These are phyloP conservation scores for Timema podura DNA, from an alignment of 2,888 invertebrate species.

Conservation along the genomic window DNA sequence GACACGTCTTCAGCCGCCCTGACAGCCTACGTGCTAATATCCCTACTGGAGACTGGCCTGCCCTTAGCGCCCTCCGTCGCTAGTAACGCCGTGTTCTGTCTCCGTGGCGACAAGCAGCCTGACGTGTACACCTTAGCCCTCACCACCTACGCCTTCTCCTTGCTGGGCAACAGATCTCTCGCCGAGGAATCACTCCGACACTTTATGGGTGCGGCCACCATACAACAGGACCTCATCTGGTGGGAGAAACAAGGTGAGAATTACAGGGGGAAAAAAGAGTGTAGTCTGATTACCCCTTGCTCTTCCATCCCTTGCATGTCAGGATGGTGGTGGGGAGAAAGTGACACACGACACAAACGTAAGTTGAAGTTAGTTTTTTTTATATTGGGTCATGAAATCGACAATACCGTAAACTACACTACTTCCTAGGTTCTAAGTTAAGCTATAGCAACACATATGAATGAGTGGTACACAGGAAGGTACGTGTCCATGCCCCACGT, in stretches of 20 bases:
- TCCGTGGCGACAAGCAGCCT: conserved; percentile 45
- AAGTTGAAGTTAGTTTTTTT: neutral
- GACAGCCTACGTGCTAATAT: conserved; percentile 64
- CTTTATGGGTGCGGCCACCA: conserved; percentile 45
- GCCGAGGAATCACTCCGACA: conserved; percentile 45
- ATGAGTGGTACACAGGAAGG: too few species aligned
- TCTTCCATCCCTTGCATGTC: neutral
- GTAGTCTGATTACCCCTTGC: neutral
- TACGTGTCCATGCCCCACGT: too few species aligned
- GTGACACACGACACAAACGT: neutral
- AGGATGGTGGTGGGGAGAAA: neutral
- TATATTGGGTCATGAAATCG: too few species aligned
- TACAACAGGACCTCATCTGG: conserved; percentile 48
- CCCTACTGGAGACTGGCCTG: conserved; percentile 57
- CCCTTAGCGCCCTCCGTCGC: conserved; percentile 49
- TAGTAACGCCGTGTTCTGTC: conserved; percentile 57
- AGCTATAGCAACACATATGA: too few species aligned
- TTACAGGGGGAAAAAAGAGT: neutral
- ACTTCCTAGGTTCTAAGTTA: too few species aligned
- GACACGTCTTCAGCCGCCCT: conserved; percentile 55
- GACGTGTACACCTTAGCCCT: conserved; percentile 50
- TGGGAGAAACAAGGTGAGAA: conserved; percentile 44
- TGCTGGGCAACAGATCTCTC: conserved; percentile 46
- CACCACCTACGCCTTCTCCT: conserved; percentile 51
- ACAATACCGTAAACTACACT: too few species aligned